Evolutionary conservation across 2,888 invertebrate genomes (phyloP), one percentile per base, ranked within the genome.

Genomic region (Euplagia quadripunctaria): DNA sequence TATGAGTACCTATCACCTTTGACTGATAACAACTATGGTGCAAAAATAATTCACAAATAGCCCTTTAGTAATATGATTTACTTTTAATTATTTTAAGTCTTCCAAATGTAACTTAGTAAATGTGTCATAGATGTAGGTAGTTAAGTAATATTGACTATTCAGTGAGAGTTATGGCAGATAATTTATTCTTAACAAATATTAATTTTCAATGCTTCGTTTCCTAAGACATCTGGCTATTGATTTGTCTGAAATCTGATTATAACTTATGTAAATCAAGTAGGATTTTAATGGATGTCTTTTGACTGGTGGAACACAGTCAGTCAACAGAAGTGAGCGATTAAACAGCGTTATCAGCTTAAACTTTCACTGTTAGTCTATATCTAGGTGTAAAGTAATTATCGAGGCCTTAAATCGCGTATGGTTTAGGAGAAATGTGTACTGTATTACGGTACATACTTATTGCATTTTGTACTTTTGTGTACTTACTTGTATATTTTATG

Each of bases 1-100:
- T 71, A 71, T 79, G 74, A 70, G 82, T 73, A 71, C 68, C 84
- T 72, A 74, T 20, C 42, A n/a, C 43, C 16, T 72, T 71, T 8
- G 70, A 79, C 77, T 84, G 73, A 79, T 65, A 70, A 68, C 64
- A 64, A 67, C 63, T 52, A 52, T 64, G 76, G 71, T 78, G 80
- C 77, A 76, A 79, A 67, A 63, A 52, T 70, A 43, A 81, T 82
- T 70, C 67, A 76, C 49, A 67, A 71, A 72, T 72, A 72, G 74
- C 74, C 77, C 79, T 82, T 55, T 77, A 42, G 5, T 69, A 31
- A 20, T 70, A 75, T 66, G 64, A 16, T 43, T 20, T 55, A 43
- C 52, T 68, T 52, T 16, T 43, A 31, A 8, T 63, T 64, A 46
- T 55, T 11, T 17, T 74, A 71, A 73, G 73, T 73, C 66, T 70